A percentile compares a stretch with the other conserved stretches of the same genome.
phyloP scores from a whole-genome alignment of 2,888 invertebrate species.

The Tenodera sinensis region DNA sequence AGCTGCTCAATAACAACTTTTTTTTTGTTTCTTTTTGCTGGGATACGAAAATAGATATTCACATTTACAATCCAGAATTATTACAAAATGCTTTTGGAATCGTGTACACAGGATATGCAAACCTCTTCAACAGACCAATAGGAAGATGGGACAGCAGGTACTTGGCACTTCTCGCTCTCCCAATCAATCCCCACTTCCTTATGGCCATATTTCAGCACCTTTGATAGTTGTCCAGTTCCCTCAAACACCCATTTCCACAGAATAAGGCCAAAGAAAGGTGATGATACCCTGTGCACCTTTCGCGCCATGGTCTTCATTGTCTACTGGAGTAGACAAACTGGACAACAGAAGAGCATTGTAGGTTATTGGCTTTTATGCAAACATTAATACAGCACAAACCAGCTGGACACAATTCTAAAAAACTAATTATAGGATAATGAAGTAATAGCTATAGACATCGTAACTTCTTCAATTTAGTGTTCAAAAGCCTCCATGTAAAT shows the following conservation, averaged over 20 bases:
- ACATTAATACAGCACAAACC: constrained; percentile 28
- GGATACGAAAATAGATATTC: constrained; percentile 36
- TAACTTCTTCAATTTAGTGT: constrained; percentile 28
- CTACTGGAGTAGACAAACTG: not conserved
- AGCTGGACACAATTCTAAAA: constrained; percentile 22
- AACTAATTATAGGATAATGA: constrained; percentile 30
- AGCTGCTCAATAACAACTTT: constrained; percentile 29
- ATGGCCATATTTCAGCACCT: constrained; percentile 22
- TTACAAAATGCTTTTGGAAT: constrained; percentile 32
- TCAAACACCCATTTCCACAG: constrained; percentile 24
- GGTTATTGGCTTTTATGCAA: constrained; percentile 20
- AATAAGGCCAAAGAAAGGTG: constrained; percentile 28
- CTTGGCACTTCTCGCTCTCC: not conserved
- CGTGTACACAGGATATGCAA: constrained; percentile 33
- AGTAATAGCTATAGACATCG: constrained; percentile 28
- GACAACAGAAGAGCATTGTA: not conserved
- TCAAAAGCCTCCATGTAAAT: constrained; percentile 30
- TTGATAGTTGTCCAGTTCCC: constrained; percentile 22
- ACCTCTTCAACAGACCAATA: constrained; percentile 27
- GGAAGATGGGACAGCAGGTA: constrained; percentile 27
- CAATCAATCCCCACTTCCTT: constrained; percentile 23
- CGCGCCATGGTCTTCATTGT: not conserved
- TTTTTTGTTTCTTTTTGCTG: constrained; percentile 29
- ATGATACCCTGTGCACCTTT: constrained; percentile 22
- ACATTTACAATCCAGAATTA: constrained; percentile 33